Conservation (phyloP, 2,888 invertebrate genomes). For the Leptogaster cylindrica region DNA sequence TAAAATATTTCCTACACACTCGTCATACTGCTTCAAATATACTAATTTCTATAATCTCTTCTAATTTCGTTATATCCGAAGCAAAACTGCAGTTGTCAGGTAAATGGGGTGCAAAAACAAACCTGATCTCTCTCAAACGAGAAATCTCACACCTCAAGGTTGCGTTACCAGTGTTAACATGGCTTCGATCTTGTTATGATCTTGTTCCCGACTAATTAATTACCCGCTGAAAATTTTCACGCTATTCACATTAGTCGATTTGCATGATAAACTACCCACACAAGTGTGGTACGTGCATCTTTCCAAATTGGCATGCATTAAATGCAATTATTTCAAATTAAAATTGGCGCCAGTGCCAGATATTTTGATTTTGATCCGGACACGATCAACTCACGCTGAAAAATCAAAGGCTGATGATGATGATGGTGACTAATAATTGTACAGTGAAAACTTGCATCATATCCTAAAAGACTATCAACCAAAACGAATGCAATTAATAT, state of each 20-base stretch:
- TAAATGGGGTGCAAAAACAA: slow-evolving; percentile 7
- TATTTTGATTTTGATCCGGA: slow-evolving; percentile 2
- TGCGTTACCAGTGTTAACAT: slow-evolving; percentile 43
- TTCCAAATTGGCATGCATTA: slow-evolving; percentile 33
- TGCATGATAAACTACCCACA: slow-evolving; percentile 48
- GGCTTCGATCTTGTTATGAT: slow-evolving; percentile 50
- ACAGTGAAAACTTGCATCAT: background rate
- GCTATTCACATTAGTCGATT: slow-evolving; percentile 49
- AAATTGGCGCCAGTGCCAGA: slow-evolving; percentile 29
- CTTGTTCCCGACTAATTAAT: slow-evolving; percentile 51
- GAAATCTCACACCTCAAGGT: slow-evolving; percentile 30
- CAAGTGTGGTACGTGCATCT: slow-evolving; percentile 49
- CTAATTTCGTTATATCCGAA: background rate
- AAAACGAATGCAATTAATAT: slow-evolving; percentile 23
- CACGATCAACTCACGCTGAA: background rate
- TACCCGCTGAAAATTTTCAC: slow-evolving; percentile 50
- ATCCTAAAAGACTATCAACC: slow-evolving; percentile 12
- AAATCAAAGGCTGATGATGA: background rate
- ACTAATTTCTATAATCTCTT: background rate
- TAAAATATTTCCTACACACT: background rate
- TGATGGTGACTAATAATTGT: background rate
- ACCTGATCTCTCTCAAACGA: slow-evolving; percentile 21
- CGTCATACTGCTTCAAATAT: too few species aligned
- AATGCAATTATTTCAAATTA: background rate
- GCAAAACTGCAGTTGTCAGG: background rate